Evolutionary conservation across 2,113 vertebrate species (phyloP), one percentile per base, ranked within the genome.

Genomic region (Gila orcuttii): DNA sequence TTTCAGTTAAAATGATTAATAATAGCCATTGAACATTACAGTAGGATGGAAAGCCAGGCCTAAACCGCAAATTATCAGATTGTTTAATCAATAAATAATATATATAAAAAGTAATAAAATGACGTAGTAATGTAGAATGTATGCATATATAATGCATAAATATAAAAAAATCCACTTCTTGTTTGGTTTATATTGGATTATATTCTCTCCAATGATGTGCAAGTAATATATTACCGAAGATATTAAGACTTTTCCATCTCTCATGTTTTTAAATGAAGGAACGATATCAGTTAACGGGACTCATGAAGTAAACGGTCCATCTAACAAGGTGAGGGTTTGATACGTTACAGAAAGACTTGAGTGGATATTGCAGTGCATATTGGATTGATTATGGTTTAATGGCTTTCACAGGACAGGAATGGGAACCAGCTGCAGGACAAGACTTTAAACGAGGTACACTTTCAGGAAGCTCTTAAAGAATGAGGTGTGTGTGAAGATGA

Each of bases 361-460:
- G 25, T 42, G n/a, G 71, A 25, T 10, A 25, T 1, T 25, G 2
- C 71, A 74, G 11, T 8, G n/a, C 10, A 8, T 2, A 7, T 3
- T 25, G 71, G 39, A 15, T 17, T 77, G 1, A 52, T 31, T 11
- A 5, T 23, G 11, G 55, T 11, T 64, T 4, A 36, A 15, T 79
- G 33, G 19, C 62, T 80, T 47, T n/a, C 0, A 73, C 89, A 98
- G 97, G 97, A 99, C 28, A 94, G 92, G 73, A 98, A 99, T 1
- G 97, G 97, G 1, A 99, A 98, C 92, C 96, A 97, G 92, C 86
- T 97, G 73, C 94, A 94, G 31, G 94, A 94, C 2, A 91, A 88
- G 86, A 90, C 86, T 0, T 81, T 95, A 2, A 96, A 95, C 33
- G 94, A 98, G 97, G 97, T 97, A 86, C 3, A 62, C 8, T 5